phyloP scores from a whole-genome alignment of 2,888 invertebrate genomes.

The Dermolepida albohirtum region DNA sequence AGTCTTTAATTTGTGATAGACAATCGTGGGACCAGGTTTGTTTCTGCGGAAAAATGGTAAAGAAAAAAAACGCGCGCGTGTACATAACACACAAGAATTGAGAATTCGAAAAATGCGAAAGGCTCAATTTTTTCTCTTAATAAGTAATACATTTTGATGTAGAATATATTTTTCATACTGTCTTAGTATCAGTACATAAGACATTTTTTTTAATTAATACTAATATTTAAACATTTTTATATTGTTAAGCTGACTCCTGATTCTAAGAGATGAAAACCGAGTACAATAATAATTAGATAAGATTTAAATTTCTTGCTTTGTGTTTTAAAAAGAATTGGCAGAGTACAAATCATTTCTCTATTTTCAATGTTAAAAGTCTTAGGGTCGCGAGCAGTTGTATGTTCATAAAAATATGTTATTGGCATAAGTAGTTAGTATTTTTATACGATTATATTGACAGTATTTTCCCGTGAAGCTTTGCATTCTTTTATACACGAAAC shows the following conservation, averaged over 20 bases:
- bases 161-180: constrained; percentile 37
- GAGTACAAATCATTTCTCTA: constrained; percentile 39
- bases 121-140: constrained; percentile 6
- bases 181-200: constrained; percentile 29
- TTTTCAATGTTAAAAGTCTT: constrained; percentile 20
- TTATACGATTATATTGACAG: constrained; percentile 51
- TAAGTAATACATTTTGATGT: constrained; percentile 22
- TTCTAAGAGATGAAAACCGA: constrained; percentile 20
- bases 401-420: constrained; percentile 28
- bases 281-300: constrained; percentile 33
- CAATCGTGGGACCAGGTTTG: constrained; percentile 34
- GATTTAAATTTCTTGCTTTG: background rate
- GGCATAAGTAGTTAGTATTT: constrained; percentile 48
- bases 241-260: constrained; percentile 29
- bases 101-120: constrained; percentile 29
- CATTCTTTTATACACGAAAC: constrained; percentile 50
- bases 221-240: constrained; percentile 31
- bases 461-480: constrained; percentile 50
- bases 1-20: constrained; percentile 37
- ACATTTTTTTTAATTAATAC: constrained; percentile 30
- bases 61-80: constrained; percentile 5
- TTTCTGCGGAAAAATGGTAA: constrained; percentile 19
- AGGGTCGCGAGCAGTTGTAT: constrained; percentile 34
- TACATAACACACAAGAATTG: constrained; percentile 9
- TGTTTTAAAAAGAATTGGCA: constrained; percentile 16